phyloP scores from a whole-genome alignment of 2,888 invertebrate genomes.

The Pristionchus maxplancki region DNA sequence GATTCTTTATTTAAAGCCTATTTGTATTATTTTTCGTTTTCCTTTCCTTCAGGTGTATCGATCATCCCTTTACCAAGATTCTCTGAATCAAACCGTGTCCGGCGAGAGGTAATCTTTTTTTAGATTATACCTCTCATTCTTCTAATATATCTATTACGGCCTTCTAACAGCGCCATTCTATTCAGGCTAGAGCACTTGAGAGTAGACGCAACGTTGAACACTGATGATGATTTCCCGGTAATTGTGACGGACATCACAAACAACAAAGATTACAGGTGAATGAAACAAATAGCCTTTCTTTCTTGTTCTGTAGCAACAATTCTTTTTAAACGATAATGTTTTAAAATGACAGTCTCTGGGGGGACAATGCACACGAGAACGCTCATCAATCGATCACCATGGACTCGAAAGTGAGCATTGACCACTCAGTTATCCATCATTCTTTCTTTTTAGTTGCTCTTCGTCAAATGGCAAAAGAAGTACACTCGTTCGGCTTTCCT shows the following conservation, averaged over 20 bases:
- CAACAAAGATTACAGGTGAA: background rate
- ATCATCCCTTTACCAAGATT: slow-evolving; percentile 1
- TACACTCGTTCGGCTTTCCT: background rate
- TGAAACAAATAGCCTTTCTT: background rate
- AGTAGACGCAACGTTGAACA: background rate
- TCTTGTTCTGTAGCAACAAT: too few species aligned
- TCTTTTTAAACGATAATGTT: too few species aligned
- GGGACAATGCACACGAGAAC: background rate
- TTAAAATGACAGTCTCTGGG: background rate
- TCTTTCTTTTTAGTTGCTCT: background rate
- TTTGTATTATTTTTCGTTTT: too few species aligned
- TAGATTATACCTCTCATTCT: background rate
- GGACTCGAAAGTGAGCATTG: background rate
- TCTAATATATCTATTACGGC: too few species aligned
- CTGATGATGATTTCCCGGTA: background rate
- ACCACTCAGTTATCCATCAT: background rate
- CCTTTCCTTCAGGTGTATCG: background rate
- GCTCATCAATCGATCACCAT: background rate
- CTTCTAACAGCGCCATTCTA: too few species aligned
- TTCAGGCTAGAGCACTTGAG: background rate
- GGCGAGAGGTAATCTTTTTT: background rate
- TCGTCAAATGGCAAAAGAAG: background rate
- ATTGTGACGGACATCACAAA: background rate
- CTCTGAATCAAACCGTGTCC: background rate
- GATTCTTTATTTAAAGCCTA: too few species aligned